Evolutionary conservation across 2,113 vertebrate species (phyloP), one percentile per base, ranked within the genome.

Genomic region (Forbesichthys agassizii): DNA sequence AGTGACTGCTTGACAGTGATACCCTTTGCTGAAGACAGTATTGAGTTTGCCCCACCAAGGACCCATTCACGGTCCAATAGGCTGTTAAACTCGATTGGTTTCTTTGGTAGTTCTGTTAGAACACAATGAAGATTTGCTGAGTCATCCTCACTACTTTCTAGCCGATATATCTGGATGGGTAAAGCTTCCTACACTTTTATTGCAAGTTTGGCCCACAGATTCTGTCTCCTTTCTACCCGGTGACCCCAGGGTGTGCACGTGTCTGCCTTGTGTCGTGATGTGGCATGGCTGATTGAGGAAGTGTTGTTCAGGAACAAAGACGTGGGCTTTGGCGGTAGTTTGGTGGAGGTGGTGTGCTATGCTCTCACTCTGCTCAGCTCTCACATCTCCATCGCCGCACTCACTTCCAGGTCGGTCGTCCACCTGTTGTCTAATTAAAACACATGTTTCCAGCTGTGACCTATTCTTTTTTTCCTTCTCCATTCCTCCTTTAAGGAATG

Each of bases 251-350:
- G 95, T 0, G 86, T 95, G 52, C 84, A 87, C 58, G 62, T 93
- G 8, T 93, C 95, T 0, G 74, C 11, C 60, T 89, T 98, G 78
- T 93, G 94, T 83, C 73, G 13, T 53, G 96, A 97, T 6, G 93
- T 97, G 10, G 85, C 84, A 0, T 93, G 93, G 94, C 92, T 98
- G 73, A 89, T 94, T 0, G 94, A 96, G 73, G 95, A 99, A 83
- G 82, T 94, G 0, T 83, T 98, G 82, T 92, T 96, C 78, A 93
- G 92, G 54, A 92, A 92, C 74, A 87, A 18, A 48, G 95, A 96
- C 0, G 93, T 96, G 8, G 94, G 93, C 11, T 98, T 96, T 71
- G 94, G 94, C 0, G 96, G 96, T 36, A 91, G 76, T 78, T 76
- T 97, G 49, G 74, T 72, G 0, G 84, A 81, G 0, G 81, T 97